Base-by-base conservation (phyloP, 2,888 invertebrate species). In the Amphipoea lucens region DNA sequence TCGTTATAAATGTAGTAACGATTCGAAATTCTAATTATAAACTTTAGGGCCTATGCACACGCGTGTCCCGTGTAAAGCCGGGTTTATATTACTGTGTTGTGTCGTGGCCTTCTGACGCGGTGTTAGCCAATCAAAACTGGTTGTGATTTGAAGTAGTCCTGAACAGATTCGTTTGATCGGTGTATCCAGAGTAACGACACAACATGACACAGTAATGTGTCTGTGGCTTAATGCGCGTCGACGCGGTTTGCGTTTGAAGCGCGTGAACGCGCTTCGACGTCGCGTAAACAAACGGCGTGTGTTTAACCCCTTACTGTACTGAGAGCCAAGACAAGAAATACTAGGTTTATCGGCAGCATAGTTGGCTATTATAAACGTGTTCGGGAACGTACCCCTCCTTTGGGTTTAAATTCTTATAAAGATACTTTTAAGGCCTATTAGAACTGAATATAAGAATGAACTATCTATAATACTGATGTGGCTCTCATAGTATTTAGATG, bases 271-370 rank as follows among this genome's bases (percentile, higher is more conserved):
- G 5, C 1, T 3, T 42, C 11, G 9, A 42, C 1, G 17, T 11
- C 40, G 40, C 63, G 14, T 36, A 7, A 20, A 11, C 29, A 75
- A 62, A 60, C 17, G 4, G 36, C 48, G 9, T 62, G 14, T n/a
- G n/a, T 0, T 11, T 23, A 74, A 23, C 29, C n/a, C 48, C 36
- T 48, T n/a, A 75, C 4, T 74, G 36, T 36, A 72, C 62, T 76
- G 80, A 80, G 85, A 84, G 84, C 80, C 70, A 67, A 83, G 66
- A 83, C 72, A 69, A 73, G 67, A 69, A 40, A 76, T 40, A 60
- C 40, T 67, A 73, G 71, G 29, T 68, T 48, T 83, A 81, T 48
- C 40, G 83, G 36, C 81, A 76, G 83, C 66, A 60, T 65, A 76
- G 65, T 82, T 69, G 29, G 62, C 54, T 77, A 67, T 20, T 42